Evolutionary conservation across 2,797 vertebrate species (phyloP).

Genomic region (Lindbergichthys nudifrons): DNA sequence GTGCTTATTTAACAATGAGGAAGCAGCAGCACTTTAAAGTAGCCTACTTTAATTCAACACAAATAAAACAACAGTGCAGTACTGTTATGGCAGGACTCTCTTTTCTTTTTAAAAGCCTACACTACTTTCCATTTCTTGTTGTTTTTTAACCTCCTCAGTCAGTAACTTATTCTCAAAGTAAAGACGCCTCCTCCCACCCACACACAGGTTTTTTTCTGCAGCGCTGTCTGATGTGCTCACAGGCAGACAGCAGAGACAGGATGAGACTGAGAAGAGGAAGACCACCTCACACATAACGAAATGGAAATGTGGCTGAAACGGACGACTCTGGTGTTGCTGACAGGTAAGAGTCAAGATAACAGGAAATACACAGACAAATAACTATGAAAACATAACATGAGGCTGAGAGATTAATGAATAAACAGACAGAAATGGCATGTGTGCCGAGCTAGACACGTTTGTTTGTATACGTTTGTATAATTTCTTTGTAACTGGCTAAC

Average conservation of each 20-base stretch:
- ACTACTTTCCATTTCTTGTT: conserved; percentile 37
- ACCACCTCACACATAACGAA: conserved; percentile 33
- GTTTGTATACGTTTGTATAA: background rate
- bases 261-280: conserved; percentile 47
- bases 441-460: background rate
- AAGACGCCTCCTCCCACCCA: conserved; percentile 45
- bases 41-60: background rate
- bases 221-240: conserved; percentile 3
- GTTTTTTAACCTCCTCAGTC: background rate
- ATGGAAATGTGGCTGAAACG: conserved; percentile 58
- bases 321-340: conserved; percentile 41
- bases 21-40: background rate
- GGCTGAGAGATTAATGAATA: background rate
- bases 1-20: background rate
- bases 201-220: conserved; percentile 7
- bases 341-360: conserved; percentile 61
- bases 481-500: too few species aligned
- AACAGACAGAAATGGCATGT: background rate
- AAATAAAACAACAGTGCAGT: background rate
- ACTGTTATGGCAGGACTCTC: background rate
- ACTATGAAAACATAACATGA: background rate
- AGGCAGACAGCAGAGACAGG: conserved; percentile 46
- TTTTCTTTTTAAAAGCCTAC: conserved; percentile 34
- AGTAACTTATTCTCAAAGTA: conserved; percentile 14
- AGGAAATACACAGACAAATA: background rate